Evolutionary conservation across 1,140 invertebrate genomes (phyloP), one percentile per base, ranked within the genome.

Genomic region (Ceratitis capitata): DNA sequence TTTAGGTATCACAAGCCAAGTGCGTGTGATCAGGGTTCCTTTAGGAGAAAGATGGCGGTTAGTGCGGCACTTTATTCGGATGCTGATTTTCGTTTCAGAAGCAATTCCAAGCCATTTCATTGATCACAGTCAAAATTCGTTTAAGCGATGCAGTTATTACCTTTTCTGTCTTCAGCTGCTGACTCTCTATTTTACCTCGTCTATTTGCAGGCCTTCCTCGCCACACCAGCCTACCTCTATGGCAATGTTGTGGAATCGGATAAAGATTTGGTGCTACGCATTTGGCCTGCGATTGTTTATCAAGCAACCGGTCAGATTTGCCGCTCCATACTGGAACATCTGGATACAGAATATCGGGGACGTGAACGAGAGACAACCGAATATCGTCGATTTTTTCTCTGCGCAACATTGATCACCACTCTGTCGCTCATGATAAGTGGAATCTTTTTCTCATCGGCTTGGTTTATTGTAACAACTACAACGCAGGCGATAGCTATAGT

Each of bases 211-310:
- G 90, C 90, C n/a, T 91, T 91, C 47, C 87, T 91, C 12, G 88
- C 90, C 35, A 91, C 90, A 5, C 90, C 90, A 4, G 90, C 90
- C 7, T 91, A 91, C 82, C 58, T 91, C 45, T 91, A 91, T 42
- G 90, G 90, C 64, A 91, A 91, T 58, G 86, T 91, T 39, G 90
- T 91, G 53, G 90, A 91, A 32, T 91, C 91, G 4, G 89, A 91
- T 84, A 90, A 91, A 86, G 90, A 91, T 86, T 86, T 91, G 39
- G 90, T 91, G 64, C 74, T 91, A 14, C 87, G 90, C 58, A 91
- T 91, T 19, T 91, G 90, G 90, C 90, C 90, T 0, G 90, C 90
- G 0, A 91, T 91, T 3, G 89, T 91, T 56, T 91, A 91, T 85
- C 90, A 91, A 85, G 90, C 90, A 16, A 90, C 89, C 2, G 89